Evolutionary conservation across 2,113 vertebrate species (phyloP), one percentile per base, ranked within the genome.

Genomic region (Petrocephalus zakoni): DNA sequence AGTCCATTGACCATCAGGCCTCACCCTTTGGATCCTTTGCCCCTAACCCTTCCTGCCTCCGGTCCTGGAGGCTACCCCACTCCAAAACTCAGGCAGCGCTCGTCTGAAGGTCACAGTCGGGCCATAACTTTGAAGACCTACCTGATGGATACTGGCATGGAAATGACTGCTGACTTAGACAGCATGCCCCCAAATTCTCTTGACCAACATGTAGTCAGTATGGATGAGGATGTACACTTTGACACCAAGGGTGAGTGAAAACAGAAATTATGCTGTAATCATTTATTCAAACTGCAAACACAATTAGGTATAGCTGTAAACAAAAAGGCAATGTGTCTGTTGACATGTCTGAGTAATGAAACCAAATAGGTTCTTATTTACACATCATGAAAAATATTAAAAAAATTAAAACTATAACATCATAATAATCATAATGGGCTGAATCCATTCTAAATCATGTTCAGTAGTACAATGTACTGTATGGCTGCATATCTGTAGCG

Each of bases 241-340:
- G 95, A 97, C 89, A 94, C 96, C 0, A 95, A 96, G 15, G 97
- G 97, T 99, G 94, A 96, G 95, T 34, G 25, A 29, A 68, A 68
- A 13, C 61, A 64, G 58, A 61, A 2, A n/a, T 64, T 64, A 8
- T n/a, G 22, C n/a, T n/a, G 21, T 22, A 61, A 61, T n/a, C n/a
- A 61, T n/a, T 58, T 58, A 58, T 58, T n/a, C 22, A 61, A n/a
- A 61, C 56, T n/a, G 56, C 56, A n/a, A 61, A 61, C 56, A 61
- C 21, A 61, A 61, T 61, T 61, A 61, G 22, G 56, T 22, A n/a
- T 6, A 64, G 58, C 10, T 64, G 58, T 64, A 64, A 64, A 64
- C 9, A 8, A 61, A 61, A n/a, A 61, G 58, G 58, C 7, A 0
- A 58, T 58, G 56, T 0, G 13, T 61, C 56, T 61, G 56, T 61